These are phyloP conservation scores for Porites australiensis DNA, from an alignment of 64 coral and sea anemone genomes.

Conservation along the genomic window DNA sequence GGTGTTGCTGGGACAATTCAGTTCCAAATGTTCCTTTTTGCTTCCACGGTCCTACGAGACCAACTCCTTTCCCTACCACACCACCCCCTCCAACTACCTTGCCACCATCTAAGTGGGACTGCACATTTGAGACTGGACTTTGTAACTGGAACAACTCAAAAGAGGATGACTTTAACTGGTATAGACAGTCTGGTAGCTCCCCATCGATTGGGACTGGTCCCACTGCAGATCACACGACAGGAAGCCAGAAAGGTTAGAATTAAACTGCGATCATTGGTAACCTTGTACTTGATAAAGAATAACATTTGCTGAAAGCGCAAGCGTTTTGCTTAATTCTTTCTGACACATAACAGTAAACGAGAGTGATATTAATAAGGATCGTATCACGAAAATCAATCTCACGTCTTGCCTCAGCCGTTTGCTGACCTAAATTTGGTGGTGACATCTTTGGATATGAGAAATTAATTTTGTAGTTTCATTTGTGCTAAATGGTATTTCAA, in stretches of 20 bases:
- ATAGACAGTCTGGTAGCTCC: slow-evolving; percentile 54
- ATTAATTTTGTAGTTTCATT: no score
- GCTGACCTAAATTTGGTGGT: no score
- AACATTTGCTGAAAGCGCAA: no score
- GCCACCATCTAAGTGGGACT: slow-evolving; percentile 91
- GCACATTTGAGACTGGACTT: slow-evolving; percentile 72
- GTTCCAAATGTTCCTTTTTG: slow-evolving; percentile 91
- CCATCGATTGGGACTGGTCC: slow-evolving; percentile 74
- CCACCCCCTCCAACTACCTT: slow-evolving; percentile 75
- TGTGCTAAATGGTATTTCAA: no score
- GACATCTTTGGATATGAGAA: no score
- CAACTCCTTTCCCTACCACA: slow-evolving; percentile 88
- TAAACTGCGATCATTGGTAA: not conserved
- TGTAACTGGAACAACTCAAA: slow-evolving; percentile 93
- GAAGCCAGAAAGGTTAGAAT: slow-evolving; percentile 70
- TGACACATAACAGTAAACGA: no score
- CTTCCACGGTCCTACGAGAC: slow-evolving; percentile 83
- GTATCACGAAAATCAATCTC: no score
- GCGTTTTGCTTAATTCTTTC: no score
- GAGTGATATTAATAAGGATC: no score
- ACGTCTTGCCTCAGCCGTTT: no score
- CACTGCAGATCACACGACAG: slow-evolving; percentile 83
- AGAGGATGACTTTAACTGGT: slow-evolving; percentile 91
- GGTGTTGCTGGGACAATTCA: slow-evolving; percentile 93
- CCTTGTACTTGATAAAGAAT: no score